Conservation (phyloP, 2,888 invertebrate species). For the Agonopterix arenella region DNA sequence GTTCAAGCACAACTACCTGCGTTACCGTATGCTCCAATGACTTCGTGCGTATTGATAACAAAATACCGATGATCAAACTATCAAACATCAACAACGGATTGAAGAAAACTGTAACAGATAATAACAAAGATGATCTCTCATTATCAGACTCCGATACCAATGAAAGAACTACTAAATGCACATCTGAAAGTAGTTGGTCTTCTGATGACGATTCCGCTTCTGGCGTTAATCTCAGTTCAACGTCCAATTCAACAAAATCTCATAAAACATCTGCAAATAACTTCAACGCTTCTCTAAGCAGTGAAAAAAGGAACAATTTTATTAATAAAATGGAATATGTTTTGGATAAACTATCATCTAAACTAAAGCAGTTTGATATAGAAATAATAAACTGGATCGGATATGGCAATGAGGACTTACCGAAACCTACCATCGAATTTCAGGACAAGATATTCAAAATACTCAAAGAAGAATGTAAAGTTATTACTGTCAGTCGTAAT, state of each 20-base stretch:
- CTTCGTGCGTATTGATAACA: constrained; percentile 44
- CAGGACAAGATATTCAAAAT: constrained; percentile 27
- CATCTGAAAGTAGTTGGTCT: constrained; percentile 1
- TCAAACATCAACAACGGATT: constrained; percentile 21
- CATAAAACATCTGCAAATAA: constrained; percentile 1
- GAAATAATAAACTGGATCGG: constrained; percentile 41
- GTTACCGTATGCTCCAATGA: constrained; percentile 39
- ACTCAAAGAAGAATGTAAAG: constrained; percentile 31
- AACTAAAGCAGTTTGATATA: constrained; percentile 30
- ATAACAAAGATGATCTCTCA: not conserved
- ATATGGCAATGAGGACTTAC: constrained; percentile 19
- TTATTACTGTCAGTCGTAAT: constrained; percentile 23
- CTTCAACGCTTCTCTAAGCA: not conserved
- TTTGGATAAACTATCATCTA: constrained; percentile 23
- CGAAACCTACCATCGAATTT: constrained; percentile 12
- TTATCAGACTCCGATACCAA: not conserved
- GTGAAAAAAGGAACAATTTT: not conserved
- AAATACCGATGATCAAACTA: constrained; percentile 43
- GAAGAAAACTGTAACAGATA: not conserved
- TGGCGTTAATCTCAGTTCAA: constrained; percentile 22
- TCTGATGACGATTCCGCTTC: constrained; percentile 4
- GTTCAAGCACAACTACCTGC: constrained; percentile 42
- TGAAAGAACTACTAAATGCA: constrained; percentile 3
- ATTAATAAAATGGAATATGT: constrained; percentile 4
- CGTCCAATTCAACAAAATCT: constrained; percentile 15